Evolutionary conservation across 2,888 invertebrate species (phyloP), one percentile per base, ranked within the genome.

Genomic region (Chironomus riparius): DNA sequence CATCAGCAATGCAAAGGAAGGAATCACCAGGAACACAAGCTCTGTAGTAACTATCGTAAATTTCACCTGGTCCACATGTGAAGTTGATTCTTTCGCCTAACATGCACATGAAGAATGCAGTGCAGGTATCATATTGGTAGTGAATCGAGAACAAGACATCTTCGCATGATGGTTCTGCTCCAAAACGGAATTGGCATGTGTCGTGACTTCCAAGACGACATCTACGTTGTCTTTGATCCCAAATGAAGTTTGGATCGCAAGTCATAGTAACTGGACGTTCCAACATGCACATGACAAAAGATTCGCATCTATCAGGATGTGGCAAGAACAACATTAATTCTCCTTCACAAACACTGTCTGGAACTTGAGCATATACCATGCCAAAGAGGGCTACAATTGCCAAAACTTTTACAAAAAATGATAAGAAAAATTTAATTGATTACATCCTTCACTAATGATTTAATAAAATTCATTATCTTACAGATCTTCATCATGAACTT

Each of bases 181-280:
- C 65, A 12, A 65, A 65, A 22, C 65, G 65, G 65, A 72, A 72
- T 72, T 72, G 28, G 38, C 72, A 72, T 12, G 72, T 72, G 1
- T 61, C 62, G 2, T 13, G 13, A 18, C 18, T 15, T 38, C 72
- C 72, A 15, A 21, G 28, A 61, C 72, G 72, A 28, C 72, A 72
- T 13, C 28, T 5, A 12, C 50, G 28, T 72, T 38, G 18, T 21
- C 28, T 38, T 15, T 28, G 47, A n/a, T 72, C 72, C 12, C 61
- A 72, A 38, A 72, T 72, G 7, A 24, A 50, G n/a, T 50, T 62
- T 12, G 22, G 18, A 47, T 72, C 72, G 15, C 72, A 72, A 3
- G 2, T 24, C n/a, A 72, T 62, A 3, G 61, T 47, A 4, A 72
- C 47, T n/a, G 62, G 61, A 28, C 13, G 38, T 12, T 62, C 21